Conservation (phyloP, 2,113 vertebrate species). For the Nestor notabilis region DNA sequence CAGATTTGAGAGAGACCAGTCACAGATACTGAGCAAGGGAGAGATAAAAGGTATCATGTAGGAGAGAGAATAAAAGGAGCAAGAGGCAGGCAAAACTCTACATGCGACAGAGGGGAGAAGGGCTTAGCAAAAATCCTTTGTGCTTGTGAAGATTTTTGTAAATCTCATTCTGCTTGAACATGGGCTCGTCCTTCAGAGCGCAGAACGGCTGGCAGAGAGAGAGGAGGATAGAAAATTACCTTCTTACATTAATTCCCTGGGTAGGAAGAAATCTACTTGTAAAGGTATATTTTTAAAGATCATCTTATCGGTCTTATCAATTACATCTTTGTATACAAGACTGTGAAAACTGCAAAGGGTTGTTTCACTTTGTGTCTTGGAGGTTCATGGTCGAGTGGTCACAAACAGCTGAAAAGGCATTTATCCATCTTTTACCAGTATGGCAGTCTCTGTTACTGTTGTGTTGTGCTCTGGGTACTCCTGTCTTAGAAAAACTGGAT, state of each 20-base stretch:
- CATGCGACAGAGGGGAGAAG: not conserved
- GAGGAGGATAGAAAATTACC: not conserved
- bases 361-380: not conserved
- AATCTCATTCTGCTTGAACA: slow-evolving; percentile 2
- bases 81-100: not conserved
- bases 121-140: slow-evolving; percentile 32
- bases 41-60: not conserved
- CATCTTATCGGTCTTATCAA: slow-evolving; percentile 34
- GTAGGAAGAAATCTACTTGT: slow-evolving; percentile 4
- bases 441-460: not conserved
- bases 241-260: slow-evolving; percentile 40
- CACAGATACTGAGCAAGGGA: not conserved
- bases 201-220: not conserved
- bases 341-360: not conserved
- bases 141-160: slow-evolving; percentile 36
- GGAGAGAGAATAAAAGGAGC: not conserved
- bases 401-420: not conserved
- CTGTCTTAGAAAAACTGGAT: not conserved
- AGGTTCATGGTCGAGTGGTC: not conserved
- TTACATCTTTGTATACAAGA: slow-evolving; percentile 21
- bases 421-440: not conserved
- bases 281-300: slow-evolving; percentile 49
- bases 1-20: not conserved
- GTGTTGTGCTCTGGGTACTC: not conserved
- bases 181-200: not conserved